Evolutionary conservation across 37 sponge, comb jelly and placozoan species (phyloP), one percentile per base, ranked within the genome.

Genomic region (Tethya wilhelma): DNA sequence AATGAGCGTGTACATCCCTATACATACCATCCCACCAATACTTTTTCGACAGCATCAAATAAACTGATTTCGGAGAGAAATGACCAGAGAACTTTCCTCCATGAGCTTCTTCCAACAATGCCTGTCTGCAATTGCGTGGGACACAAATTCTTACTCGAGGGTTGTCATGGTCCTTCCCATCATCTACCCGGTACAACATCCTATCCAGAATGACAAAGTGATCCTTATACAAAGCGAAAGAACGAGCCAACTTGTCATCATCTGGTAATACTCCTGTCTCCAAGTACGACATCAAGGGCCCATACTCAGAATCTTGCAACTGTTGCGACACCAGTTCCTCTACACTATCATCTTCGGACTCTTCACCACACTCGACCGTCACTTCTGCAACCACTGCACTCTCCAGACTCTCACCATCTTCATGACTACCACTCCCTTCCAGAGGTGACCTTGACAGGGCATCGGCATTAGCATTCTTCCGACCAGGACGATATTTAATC

Each of bases 21-120:
- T 46, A 29, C 78, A 84, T 82, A 23, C 83, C 85, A 38, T 30
- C 46, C 85, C 80, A 86, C 87, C 86, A 78, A 37, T 86, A 86
- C 30, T 79, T 80, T 28, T 69, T 60, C 17, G 57, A 14, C 12
- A 86, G 40, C 40, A 73, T 59, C 33, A 74, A 56, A 64, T 67
- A 29, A 19, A 86, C 43, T 59, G 73, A 79, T 8, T 56, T 69
- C 45, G 79, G 80, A 20, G 69, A 6, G 12, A 86, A 36, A 33
- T 86, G 80, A 5, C 43, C 87, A 40, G 75, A 80, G 33, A 71
- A 86, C 28, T 23, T 31, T 20, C 80, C 80, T 34, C 66, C 79
- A 79, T 86, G 87, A 4, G 68, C 80, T 86, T 86, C 57, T 8
- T 64, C 20, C 20, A 85, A 85, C 30, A 85, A 38, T 6, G 31